Evolutionary conservation across 2,113 vertebrate species (phyloP).

Genomic region (Hippopotamus amphibius): DNA sequence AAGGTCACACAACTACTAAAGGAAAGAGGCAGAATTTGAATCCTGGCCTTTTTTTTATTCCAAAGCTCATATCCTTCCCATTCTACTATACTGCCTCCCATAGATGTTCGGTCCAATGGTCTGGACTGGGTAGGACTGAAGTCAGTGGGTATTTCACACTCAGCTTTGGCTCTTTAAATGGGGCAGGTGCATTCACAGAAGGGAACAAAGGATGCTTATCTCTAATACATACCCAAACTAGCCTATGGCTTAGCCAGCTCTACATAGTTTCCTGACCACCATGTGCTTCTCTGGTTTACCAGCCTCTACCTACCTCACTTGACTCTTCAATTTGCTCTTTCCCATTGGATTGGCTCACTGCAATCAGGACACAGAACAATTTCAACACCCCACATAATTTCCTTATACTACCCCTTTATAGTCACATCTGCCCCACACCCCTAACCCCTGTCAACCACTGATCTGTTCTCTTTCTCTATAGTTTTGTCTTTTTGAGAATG

Average conservation of each 20-base stretch:
- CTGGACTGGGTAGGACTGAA: neutral
- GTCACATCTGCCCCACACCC: neutral
- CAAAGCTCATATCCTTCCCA: neutral
- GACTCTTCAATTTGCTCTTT: neutral
- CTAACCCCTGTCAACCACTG: neutral
- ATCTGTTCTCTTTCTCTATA: conserved; percentile 2
- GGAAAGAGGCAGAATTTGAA: conserved; percentile 21
- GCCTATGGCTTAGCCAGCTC: neutral
- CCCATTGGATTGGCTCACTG: neutral
- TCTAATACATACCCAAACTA: conserved; percentile 35
- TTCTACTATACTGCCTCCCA: neutral
- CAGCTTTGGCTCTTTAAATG: neutral
- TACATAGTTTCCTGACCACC: neutral
- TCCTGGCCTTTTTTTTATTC: neutral
- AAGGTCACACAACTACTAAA: neutral
- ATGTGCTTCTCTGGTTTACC: conserved; percentile 2
- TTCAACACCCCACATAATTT: neutral
- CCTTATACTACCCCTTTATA: neutral
- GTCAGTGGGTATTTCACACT: neutral
- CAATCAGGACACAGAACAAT: neutral
- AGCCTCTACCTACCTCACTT: conserved; percentile 34
- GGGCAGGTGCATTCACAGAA: neutral
- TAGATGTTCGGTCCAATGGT: neutral
- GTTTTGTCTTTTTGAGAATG: conserved; percentile 47
- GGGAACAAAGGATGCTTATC: neutral